Percentiles rank a stretch among this genome's conserved stretches.
Conservation (phyloP, 2,113 vertebrate species). For the Microtus pennsylvanicus region DNA sequence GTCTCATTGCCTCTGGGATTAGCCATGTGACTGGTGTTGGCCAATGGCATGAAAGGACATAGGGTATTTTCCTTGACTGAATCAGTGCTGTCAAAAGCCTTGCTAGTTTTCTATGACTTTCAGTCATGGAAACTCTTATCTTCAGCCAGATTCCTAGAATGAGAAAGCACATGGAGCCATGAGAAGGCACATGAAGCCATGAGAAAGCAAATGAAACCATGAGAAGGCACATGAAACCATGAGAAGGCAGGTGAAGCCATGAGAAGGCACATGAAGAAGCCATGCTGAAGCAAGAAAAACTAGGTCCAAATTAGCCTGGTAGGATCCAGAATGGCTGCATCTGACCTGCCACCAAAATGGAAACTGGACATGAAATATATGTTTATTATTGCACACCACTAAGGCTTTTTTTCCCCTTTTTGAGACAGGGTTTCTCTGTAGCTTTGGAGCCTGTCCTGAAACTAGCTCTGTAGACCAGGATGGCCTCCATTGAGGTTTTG, state of each 20-base stretch:
- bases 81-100: background rate
- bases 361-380: background rate
- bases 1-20: background rate
- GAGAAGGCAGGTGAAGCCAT: too few species aligned
- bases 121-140: background rate
- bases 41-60: background rate
- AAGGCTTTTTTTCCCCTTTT: background rate
- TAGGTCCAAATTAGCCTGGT: background rate
- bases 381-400: background rate
- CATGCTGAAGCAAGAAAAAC: background rate
- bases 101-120: background rate
- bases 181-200: too few species aligned
- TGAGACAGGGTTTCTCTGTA: too few species aligned
- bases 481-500: background rate
- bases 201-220: too few species aligned
- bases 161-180: background rate
- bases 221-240: too few species aligned
- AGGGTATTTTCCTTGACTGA: background rate
- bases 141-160: background rate
- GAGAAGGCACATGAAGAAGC: background rate
- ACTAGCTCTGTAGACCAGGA: too few species aligned
- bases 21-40: constrained; percentile 3
- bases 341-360: background rate
- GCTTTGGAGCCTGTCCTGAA: too few species aligned
- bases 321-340: background rate